Evolutionary conservation across 1,140 invertebrate species (phyloP).

Genomic region (Zaprionus vittiger): DNA sequence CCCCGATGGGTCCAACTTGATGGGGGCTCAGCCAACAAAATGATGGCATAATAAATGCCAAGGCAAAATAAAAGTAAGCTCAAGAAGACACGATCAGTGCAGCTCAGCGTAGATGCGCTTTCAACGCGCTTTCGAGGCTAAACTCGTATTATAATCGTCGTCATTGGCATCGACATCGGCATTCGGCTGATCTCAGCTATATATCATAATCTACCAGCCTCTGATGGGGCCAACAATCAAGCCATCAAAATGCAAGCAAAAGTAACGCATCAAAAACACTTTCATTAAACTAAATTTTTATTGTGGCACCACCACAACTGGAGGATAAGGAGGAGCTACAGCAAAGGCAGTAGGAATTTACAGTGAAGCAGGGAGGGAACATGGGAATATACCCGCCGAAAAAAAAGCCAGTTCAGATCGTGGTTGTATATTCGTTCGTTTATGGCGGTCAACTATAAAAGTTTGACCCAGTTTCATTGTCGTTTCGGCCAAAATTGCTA

Average conservation of each 20-base stretch:
- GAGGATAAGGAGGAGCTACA: neutral
- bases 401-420: conserved; percentile 19
- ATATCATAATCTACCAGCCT: conserved; percentile 68
- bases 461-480: conserved; percentile 72
- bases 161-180: conserved; percentile 25
- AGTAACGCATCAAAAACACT: conserved; percentile 66
- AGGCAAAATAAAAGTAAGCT: conserved; percentile 54
- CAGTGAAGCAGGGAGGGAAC: neutral
- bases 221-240: conserved; percentile 64
- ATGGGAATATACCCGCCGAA: neutral
- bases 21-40: conserved; percentile 12
- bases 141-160: conserved; percentile 47
- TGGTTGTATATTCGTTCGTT: conserved; percentile 60
- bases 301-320: conserved; percentile 70
- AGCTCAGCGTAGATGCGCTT: conserved; percentile 30
- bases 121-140: conserved; percentile 58
- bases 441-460: conserved; percentile 74
- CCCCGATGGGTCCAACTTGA: conserved; percentile 1
- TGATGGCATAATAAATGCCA: conserved; percentile 70
- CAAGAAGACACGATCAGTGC: conserved; percentile 18
- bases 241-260: conserved; percentile 60
- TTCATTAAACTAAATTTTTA: conserved; percentile 81
- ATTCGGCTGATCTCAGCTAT: conserved; percentile 32
- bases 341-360: neutral
- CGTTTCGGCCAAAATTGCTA: conserved; percentile 70